phyloP scores from a whole-genome alignment of 1,140 invertebrate genomes.

The Euschistus heros region DNA sequence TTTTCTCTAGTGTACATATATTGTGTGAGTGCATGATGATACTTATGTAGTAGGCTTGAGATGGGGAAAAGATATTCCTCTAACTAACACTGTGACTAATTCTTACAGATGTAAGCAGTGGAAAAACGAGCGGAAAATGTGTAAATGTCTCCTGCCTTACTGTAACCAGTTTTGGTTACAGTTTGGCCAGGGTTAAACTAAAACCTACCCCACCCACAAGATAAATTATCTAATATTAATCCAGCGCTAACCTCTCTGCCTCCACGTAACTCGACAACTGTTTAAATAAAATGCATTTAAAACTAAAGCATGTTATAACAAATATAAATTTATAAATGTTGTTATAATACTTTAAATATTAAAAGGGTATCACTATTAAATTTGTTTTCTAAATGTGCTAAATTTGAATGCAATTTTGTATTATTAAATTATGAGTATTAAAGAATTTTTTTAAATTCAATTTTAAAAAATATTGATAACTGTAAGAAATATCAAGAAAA shows the following conservation, averaged over 20 bases:
- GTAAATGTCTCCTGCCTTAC: conserved; percentile 21
- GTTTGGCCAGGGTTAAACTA: conserved; percentile 23
- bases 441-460: too few species aligned
- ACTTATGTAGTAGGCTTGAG: conserved; percentile 27
- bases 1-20: conserved; percentile 22
- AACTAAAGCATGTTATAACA: conserved; percentile 25
- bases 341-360: conserved; percentile 16
- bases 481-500: too few species aligned
- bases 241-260: conserved; percentile 35
- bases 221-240: conserved; percentile 26
- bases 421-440: conserved; percentile 2
- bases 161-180: conserved; percentile 24
- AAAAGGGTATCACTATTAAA: conserved; percentile 22
- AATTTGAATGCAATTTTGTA: conserved; percentile 25
- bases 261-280: conserved; percentile 37
- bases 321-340: conserved; percentile 19
- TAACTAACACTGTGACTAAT: conserved; percentile 28
- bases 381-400: conserved; percentile 19
- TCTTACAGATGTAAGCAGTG: conserved; percentile 28
- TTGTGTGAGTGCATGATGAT: conserved; percentile 27
- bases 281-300: conserved; percentile 29
- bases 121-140: conserved; percentile 22
- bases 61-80: conserved; percentile 24
- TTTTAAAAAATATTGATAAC: too few species aligned
- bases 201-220: conserved; percentile 27